These are phyloP conservation scores for Crenichthys baileyi DNA, from an alignment of 2,797 vertebrate genomes.

Conservation along the genomic window DNA sequence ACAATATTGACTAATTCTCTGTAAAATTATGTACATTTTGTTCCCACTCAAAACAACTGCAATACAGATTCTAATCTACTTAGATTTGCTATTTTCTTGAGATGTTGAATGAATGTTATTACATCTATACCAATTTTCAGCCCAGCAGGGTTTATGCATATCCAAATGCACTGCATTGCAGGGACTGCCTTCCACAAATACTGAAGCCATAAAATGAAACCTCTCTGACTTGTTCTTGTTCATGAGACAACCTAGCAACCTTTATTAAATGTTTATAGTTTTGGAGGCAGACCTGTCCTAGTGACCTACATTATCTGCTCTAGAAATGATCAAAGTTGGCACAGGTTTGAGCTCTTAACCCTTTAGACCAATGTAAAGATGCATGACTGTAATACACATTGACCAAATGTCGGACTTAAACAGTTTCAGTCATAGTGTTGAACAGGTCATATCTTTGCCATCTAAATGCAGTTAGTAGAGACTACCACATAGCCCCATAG, in stretches of 20 bases:
- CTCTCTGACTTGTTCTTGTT: conserved; percentile 26
- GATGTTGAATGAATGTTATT: conserved; percentile 51
- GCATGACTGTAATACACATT: neutral
- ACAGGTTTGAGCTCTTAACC: neutral
- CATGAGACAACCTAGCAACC: conserved; percentile 29
- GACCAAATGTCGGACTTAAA: conserved; percentile 5
- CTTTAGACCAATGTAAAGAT: neutral
- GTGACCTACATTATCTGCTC: neutral
- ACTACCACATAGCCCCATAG: conserved; percentile 10
- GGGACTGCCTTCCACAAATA: neutral
- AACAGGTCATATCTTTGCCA: conserved; percentile 11
- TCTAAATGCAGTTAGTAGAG: conserved; percentile 5
- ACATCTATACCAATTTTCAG: conserved; percentile 33
- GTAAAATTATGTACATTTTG: conserved; percentile 50
- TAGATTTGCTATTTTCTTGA: conserved; percentile 37
- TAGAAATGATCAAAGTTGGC: neutral
- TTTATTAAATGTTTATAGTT: conserved; percentile 4
- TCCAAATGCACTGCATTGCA: neutral
- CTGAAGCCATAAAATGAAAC: neutral
- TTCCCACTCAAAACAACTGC: conserved; percentile 57
- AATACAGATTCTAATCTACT: conserved; percentile 45
- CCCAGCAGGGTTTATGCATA: conserved; percentile 36
- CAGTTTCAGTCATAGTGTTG: conserved; percentile 1
- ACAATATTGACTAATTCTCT: conserved; percentile 70
- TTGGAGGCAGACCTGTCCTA: neutral